A percentile compares a stretch with the other conserved stretches of the same genome.
phyloP scores from a whole-genome alignment of 2,888 invertebrate genomes.

The Scaeva pyrastri region DNA sequence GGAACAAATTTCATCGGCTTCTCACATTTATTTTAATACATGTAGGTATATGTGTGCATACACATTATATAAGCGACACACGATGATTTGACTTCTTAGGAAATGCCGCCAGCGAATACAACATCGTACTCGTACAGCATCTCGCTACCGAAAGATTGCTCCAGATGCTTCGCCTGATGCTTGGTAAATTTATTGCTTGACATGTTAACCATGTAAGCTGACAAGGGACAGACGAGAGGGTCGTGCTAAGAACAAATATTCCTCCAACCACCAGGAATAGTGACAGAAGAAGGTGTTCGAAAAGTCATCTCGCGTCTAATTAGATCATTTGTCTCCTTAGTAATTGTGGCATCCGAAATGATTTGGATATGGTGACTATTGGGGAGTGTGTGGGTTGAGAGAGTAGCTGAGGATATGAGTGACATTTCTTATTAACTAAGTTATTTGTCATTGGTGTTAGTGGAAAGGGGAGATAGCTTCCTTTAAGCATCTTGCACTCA shows the following conservation, averaged over 20 bases:
- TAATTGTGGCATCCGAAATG: constrained; percentile 16
- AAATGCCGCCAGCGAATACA: constrained; percentile 51
- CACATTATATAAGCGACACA: constrained; percentile 17
- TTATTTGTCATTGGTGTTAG: constrained; percentile 57
- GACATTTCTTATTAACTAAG: constrained; percentile 74
- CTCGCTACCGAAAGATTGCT: constrained; percentile 19
- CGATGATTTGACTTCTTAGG: constrained; percentile 57
- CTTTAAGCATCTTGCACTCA: constrained; percentile 49
- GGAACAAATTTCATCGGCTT: constrained; percentile 73
- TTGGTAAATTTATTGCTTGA: constrained; percentile 71
- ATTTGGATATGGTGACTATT: neutral
- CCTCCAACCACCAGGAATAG: constrained; percentile 32
- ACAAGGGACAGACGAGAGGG: constrained; percentile 42
- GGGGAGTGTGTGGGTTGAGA: constrained; percentile 13
- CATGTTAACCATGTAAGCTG: constrained; percentile 66
- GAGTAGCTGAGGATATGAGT: constrained; percentile 58
- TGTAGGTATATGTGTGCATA: too few species aligned
- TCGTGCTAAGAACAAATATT: constrained; percentile 14
- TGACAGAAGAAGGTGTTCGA: constrained; percentile 70
- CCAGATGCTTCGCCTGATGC: constrained; percentile 63
- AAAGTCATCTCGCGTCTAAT: constrained; percentile 74
- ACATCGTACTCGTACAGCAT: neutral
- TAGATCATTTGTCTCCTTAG: constrained; percentile 72
- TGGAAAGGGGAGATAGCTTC: constrained; percentile 42
- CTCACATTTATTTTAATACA: constrained; percentile 43